These are phyloP conservation scores for Drosophila mercatorum DNA, from an alignment of 2,888 invertebrate species.

Conservation along the genomic window DNA sequence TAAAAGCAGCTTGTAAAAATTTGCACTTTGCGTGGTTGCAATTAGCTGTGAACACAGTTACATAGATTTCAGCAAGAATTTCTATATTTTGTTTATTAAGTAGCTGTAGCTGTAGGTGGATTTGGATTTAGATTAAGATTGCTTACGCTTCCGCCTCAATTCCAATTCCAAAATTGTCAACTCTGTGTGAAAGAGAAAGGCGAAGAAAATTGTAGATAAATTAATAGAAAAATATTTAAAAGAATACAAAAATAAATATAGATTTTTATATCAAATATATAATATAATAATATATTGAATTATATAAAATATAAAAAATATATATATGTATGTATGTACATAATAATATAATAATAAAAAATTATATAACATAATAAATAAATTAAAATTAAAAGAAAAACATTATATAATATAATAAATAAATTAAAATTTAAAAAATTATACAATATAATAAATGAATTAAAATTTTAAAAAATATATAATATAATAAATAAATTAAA, in stretches of 20 bases:
- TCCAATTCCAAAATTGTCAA: conserved; percentile 28
- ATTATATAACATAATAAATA: background rate
- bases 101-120: conserved; percentile 49
- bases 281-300: too few relatives aligned
- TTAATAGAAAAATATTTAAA: background rate
- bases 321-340: background rate
- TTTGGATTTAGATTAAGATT: conserved; percentile 19
- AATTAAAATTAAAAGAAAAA: too few relatives aligned
- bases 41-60: conserved; percentile 67
- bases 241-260: too few relatives aligned
- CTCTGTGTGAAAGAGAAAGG: conserved; percentile 22
- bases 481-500: too few relatives aligned
- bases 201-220: background rate
- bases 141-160: conserved; percentile 17
- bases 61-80: conserved; percentile 57
- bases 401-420: too few relatives aligned
- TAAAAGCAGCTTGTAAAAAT: conserved; percentile 49
- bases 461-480: too few relatives aligned
- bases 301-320: background rate
- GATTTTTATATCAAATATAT: too few relatives aligned
- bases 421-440: too few relatives aligned
- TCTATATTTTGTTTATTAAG: conserved; percentile 42
- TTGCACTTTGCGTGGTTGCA: conserved; percentile 58
- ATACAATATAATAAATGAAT: background rate
- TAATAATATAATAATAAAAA: too few relatives aligned